phyloP scores from a whole-genome alignment of 1,140 invertebrate species.

The Hylaeus volcanicus region DNA sequence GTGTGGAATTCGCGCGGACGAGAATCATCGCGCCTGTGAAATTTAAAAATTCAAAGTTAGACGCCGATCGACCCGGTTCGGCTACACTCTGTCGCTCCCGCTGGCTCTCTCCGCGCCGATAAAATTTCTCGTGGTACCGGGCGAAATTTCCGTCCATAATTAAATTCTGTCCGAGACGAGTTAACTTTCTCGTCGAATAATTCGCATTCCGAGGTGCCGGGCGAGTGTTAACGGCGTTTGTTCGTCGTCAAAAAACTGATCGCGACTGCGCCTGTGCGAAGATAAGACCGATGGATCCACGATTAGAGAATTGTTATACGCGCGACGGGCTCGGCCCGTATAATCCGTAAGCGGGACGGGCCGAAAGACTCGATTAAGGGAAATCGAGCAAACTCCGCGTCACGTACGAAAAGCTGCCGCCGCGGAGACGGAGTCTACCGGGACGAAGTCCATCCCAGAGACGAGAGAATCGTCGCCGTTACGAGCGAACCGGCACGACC shows the following conservation, averaged over 20 bases:
- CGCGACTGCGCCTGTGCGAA: background rate
- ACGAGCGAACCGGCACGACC: slow-evolving; percentile 53
- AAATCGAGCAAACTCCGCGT: slow-evolving; percentile 55
- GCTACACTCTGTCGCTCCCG: background rate
- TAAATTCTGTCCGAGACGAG: slow-evolving; percentile 29
- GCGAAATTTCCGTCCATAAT: slow-evolving; percentile 28
- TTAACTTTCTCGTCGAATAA: slow-evolving; percentile 23
- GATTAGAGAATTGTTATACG: slow-evolving; percentile 16
- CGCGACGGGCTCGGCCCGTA: slow-evolving; percentile 19
- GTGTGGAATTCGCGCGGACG: background rate
- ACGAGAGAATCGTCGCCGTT: slow-evolving; percentile 18
- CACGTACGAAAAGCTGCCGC: slow-evolving; percentile 52
- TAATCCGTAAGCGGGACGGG: slow-evolving; percentile 31
- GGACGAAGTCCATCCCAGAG: slow-evolving; percentile 21
- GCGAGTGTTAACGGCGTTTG: slow-evolving; percentile 1
- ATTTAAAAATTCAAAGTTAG: background rate
- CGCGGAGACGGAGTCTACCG: slow-evolving; percentile 33
- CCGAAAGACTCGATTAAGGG: slow-evolving; percentile 44
- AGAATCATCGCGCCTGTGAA: background rate
- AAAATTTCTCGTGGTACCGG: background rate
- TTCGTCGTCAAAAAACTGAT: slow-evolving; percentile 1
- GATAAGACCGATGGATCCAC: slow-evolving; percentile 41
- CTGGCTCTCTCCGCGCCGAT: background rate
- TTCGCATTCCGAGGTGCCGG: slow-evolving; percentile 34
- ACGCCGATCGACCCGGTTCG: background rate